phyloP scores from a whole-genome alignment of 2,113 vertebrate genomes.

The Notarius quadriscutis region DNA sequence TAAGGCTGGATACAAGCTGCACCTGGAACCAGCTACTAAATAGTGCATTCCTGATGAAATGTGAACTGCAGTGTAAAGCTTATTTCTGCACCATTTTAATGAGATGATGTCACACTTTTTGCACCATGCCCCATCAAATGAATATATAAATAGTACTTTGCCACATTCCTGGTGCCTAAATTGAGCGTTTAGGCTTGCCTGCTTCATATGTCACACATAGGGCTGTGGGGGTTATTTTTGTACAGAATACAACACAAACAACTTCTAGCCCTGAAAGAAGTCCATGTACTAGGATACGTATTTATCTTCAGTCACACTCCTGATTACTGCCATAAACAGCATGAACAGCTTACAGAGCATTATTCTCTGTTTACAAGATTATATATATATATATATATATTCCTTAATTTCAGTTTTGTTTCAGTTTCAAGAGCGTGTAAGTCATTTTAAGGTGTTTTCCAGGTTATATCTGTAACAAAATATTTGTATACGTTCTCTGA shows the following conservation, averaged over 20 bases:
- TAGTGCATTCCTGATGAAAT: not conserved
- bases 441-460: not conserved
- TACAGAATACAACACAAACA: not conserved
- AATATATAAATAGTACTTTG: not conserved
- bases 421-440: not conserved
- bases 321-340: not conserved
- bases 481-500: not conserved
- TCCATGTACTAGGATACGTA: not conserved
- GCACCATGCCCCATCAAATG: not conserved
- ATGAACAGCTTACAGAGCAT: not conserved
- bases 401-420: not conserved
- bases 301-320: not conserved
- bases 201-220: not conserved
- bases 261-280: not conserved
- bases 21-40: not conserved
- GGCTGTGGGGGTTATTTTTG: not conserved
- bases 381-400: no score
- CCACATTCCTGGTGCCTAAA: not conserved
- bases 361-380: not conserved
- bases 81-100: not conserved
- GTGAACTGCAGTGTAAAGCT: not conserved
- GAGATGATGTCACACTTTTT: no score
- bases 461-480: no score
- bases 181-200: not conserved
- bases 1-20: not conserved